phyloP scores from a whole-genome alignment of 2,888 invertebrate species.

The Tryphoninae sp. region DNA sequence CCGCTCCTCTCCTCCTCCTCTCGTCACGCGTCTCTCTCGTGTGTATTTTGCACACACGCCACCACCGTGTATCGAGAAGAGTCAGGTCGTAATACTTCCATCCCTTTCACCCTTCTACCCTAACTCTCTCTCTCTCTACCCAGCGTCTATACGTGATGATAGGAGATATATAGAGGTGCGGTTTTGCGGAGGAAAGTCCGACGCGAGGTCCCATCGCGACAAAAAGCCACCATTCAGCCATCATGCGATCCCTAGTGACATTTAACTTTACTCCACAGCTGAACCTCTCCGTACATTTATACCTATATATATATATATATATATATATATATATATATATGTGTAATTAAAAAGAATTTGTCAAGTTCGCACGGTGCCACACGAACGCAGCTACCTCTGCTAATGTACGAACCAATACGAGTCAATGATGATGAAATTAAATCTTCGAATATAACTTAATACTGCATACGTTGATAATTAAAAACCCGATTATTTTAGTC shows the following conservation, averaged over 20 bases:
- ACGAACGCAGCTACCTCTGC: too few relatives aligned
- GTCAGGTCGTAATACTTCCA: neutral
- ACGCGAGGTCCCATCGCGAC: slow-evolving; percentile 54
- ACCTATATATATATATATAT: slow-evolving; percentile 6
- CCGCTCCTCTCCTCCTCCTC: slow-evolving; percentile 35
- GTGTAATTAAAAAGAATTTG: too few relatives aligned
- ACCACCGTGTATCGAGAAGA: slow-evolving; percentile 16
- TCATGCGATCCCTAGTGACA: slow-evolving; percentile 55
- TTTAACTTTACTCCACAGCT: slow-evolving; percentile 54
- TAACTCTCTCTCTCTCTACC: neutral
- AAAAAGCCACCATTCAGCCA: slow-evolving; percentile 59
- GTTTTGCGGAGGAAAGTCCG: slow-evolving; percentile 34
- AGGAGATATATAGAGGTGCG: slow-evolving; percentile 1
- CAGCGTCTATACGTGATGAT: slow-evolving; percentile 10
- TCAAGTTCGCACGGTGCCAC: too few relatives aligned
- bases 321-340: neutral
- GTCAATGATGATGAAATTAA: too few relatives aligned
- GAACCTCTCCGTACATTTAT: slow-evolving; percentile 54
- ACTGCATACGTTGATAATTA: too few relatives aligned
- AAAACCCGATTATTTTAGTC: too few relatives aligned
- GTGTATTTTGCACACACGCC: slow-evolving; percentile 31
- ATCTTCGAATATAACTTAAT: too few relatives aligned
- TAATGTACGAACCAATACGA: too few relatives aligned
- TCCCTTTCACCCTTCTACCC: neutral
- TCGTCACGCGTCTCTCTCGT: slow-evolving; percentile 23